Percentiles rank a stretch among this genome's conserved stretches.
Evolutionary conservation across 2,888 invertebrate species (phyloP).

Genomic region (Drosophila subsilvestris): DNA sequence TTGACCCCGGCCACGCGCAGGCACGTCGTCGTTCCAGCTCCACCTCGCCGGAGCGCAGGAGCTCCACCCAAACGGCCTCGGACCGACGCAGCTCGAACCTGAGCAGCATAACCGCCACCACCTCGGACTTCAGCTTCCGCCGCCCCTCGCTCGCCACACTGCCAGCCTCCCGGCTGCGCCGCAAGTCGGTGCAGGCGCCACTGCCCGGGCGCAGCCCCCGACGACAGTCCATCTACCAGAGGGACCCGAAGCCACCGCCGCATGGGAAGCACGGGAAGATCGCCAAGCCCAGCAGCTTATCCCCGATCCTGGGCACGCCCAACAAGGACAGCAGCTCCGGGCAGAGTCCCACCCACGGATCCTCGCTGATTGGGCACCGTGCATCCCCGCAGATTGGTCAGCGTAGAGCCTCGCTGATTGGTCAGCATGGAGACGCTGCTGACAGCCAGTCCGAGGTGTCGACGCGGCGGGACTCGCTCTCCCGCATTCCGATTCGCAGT

Average conservation of each 20-base stretch:
- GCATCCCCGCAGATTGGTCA: conserved; percentile 26
- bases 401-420: conserved; percentile 27
- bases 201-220: conserved; percentile 41
- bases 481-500: conserved; percentile 81
- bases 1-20: neutral
- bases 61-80: conserved; percentile 83
- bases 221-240: conserved; percentile 46
- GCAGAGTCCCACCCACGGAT: conserved; percentile 70
- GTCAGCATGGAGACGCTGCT: neutral
- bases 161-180: conserved; percentile 60
- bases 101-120: conserved; percentile 81
- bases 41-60: conserved; percentile 82
- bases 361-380: conserved; percentile 34
- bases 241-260: conserved; percentile 30
- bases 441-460: conserved; percentile 64
- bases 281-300: conserved; percentile 82
- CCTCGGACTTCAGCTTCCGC: conserved; percentile 83
- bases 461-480: conserved; percentile 76
- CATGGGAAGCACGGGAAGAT: conserved; percentile 73
- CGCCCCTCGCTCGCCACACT: conserved; percentile 73
- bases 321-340: conserved; percentile 81
- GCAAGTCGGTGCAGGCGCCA: conserved; percentile 57
- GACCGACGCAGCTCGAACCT: conserved; percentile 83
- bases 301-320: conserved; percentile 84
- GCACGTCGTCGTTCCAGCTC: conserved; percentile 80